Evolutionary conservation across 2,888 invertebrate genomes (phyloP).

Genomic region (Limulus polyphemus): DNA sequence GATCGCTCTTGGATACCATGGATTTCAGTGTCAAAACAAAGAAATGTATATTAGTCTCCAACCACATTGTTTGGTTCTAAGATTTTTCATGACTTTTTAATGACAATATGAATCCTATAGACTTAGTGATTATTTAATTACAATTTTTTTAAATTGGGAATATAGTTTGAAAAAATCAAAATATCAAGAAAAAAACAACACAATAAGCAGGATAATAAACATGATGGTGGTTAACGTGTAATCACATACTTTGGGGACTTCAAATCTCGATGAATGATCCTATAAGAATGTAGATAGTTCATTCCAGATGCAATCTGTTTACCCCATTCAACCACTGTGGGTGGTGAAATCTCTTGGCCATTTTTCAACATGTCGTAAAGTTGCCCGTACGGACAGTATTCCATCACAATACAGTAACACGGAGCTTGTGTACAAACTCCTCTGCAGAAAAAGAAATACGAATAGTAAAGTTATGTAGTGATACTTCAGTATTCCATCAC

Average conservation of each 20-base stretch:
- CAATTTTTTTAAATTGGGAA: too few species aligned
- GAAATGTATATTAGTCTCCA: too few species aligned
- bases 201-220: too few species aligned
- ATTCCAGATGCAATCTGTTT: constrained; percentile 92
- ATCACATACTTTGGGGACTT: constrained; percentile 92
- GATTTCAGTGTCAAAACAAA: too few species aligned
- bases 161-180: too few species aligned
- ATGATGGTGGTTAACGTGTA: not conserved
- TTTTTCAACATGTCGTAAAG: constrained; percentile 78
- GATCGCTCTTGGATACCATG: too few species aligned
- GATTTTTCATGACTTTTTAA: too few species aligned
- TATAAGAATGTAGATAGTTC: constrained; percentile 88
- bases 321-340: constrained; percentile 78
- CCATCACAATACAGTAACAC: constrained; percentile 93
- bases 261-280: constrained; percentile 94
- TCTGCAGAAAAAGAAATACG: constrained; percentile 42
- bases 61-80: too few species aligned
- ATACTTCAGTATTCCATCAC: constrained; percentile 99
- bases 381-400: constrained; percentile 91
- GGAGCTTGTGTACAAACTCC: constrained; percentile 89
- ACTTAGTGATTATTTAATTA: too few species aligned
- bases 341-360: constrained; percentile 70
- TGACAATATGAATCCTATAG: too few species aligned
- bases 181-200: too few species aligned
- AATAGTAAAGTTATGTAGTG: too few species aligned